Evolutionary conservation across 2,113 vertebrate genomes (phyloP), one percentile per base, ranked within the genome.

Genomic region (Rhinoderma darwinii): DNA sequence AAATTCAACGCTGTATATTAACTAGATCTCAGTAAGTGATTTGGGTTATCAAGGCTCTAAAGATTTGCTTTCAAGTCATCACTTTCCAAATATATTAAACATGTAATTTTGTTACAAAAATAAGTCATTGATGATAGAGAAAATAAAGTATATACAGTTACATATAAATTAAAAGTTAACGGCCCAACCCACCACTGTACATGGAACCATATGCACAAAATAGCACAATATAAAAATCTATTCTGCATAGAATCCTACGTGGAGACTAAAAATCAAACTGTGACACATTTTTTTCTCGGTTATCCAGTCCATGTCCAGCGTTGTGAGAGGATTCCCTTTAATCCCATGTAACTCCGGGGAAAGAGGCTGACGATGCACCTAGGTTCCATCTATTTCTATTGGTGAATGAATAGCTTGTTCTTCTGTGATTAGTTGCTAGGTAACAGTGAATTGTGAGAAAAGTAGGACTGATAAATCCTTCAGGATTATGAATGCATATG

Each of bases 381-480:
- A 51, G 30, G 76, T 54, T 37, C 15, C 17, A 32, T 78, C 25
- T 78, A 4, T 54, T 37, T 35, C 47, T 35, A 11, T 22, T 54
- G 30, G 27, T 78, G 47, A 78, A 35, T 78, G 44, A 54, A 54
- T 39, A 78, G 27, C 76, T 54, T 54, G 20, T 12, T 30, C 44
- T 22, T 78, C 32, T 22, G 76, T 54, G 76, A 78, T 78, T 54
- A 54, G 76, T 78, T 78, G 76, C 76, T 78, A 78, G 76, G 76
- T 78, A 54, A 78, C 75, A 78, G 44, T 51, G 44, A 35, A 35
- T 35, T 54, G 50, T 54, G 27, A 78, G 50, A 30, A 20, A 18
- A 35, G 30, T 20, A 35, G 2, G 76, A 3, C 3, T 18, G 47
- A 54, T 54, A 78, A 43, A 54, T 37, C 9, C 47, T 78, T 54